A percentile compares a stretch with the other conserved stretches of the same genome.
Evolutionary conservation across 2,113 vertebrate genomes (phyloP).

Genomic region (Salvelinus alpinus): DNA sequence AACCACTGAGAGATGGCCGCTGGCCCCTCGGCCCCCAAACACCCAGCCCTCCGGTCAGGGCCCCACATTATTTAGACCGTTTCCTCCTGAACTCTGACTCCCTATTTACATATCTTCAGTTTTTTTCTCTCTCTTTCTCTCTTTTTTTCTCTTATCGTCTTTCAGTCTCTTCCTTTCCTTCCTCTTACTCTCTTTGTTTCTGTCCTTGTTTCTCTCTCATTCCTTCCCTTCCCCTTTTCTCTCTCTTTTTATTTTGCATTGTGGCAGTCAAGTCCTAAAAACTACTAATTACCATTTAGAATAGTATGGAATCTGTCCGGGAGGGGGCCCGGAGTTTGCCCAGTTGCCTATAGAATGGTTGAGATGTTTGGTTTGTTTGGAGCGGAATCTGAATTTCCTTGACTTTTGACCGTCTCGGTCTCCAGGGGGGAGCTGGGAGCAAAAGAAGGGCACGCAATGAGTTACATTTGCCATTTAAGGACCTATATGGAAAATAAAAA

Average conservation of each 20-base stretch:
- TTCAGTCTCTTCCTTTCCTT: conserved; percentile 26
- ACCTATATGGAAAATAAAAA: conserved; percentile 80
- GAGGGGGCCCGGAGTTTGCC: conserved; percentile 65
- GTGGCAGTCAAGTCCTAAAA: conserved; percentile 54
- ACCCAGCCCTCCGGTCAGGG: conserved; percentile 75
- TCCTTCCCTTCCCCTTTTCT: conserved; percentile 40
- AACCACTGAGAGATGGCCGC: conserved; percentile 70
- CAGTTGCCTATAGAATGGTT: conserved; percentile 48
- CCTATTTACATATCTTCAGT: conserved; percentile 71
- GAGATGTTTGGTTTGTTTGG: conserved; percentile 72
- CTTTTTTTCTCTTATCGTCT: conserved; percentile 13
- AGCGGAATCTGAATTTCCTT: conserved; percentile 77
- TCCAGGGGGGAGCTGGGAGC: conserved; percentile 61
- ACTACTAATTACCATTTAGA: conserved; percentile 82
- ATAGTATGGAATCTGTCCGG: conserved; percentile 72
- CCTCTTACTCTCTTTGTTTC: conserved; percentile 6
- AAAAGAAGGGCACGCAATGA: conserved; percentile 65
- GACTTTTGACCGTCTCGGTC: conserved; percentile 76
- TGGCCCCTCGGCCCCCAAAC: conserved; percentile 74
- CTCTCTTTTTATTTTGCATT: conserved; percentile 62
- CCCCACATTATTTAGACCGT: conserved; percentile 71
- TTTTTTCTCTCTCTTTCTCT: conserved; percentile 19
- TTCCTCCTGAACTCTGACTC: conserved; percentile 73
- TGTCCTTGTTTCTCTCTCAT: background rate
- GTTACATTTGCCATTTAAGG: conserved; percentile 70